Evolutionary conservation across 2,113 vertebrate species (phyloP), one percentile per base, ranked within the genome.

Genomic region (Centropus bengalensis): DNA sequence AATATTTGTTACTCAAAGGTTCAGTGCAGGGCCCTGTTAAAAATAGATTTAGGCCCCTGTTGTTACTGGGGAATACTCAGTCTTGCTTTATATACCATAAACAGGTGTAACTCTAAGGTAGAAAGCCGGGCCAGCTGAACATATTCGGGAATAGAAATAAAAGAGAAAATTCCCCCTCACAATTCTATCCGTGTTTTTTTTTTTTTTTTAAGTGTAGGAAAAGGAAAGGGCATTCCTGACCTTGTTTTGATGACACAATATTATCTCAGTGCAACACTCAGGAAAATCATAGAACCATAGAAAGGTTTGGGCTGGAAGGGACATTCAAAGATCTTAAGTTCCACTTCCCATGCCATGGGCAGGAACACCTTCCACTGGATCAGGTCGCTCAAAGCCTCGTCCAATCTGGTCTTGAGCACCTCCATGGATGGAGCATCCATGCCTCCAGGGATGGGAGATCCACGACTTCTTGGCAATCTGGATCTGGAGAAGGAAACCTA

Each of bases 261-360:
- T 30, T 38, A 55, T 21, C 66, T 36, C 9, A 17, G 13, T 8
- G 62, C 0, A 0, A 19, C 9, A 54, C 74, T 47, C 1, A 1
- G 49, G 20, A 85, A 52, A 55, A 82, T 28, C 2, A 3, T 30
- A 64, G 58, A 55, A 82, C 26, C 2, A 3, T 30, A 64, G 70
- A 30, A 20, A 1, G 6, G 38, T 47, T 62, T 36, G 42, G 52
- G 89, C 73, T 49, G 47, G 47, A 49, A 49, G 22, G 21, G 47
- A 49, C 47, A 21, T 49, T 45, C 21, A 49, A 22, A 49, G 47
- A 21, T 20, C 21, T 12, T 49, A 21, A 49, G 21, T 23, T 22
- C 47, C 21, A 49, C 47, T 18, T 45, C 44, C 47, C 47, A 21
- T 49, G 47, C 47, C 47, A 49, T 49, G 47, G 47, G 47, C 21